Evolutionary conservation across 2,888 invertebrate species (phyloP).

Genomic region (Brenthis daphne): DNA sequence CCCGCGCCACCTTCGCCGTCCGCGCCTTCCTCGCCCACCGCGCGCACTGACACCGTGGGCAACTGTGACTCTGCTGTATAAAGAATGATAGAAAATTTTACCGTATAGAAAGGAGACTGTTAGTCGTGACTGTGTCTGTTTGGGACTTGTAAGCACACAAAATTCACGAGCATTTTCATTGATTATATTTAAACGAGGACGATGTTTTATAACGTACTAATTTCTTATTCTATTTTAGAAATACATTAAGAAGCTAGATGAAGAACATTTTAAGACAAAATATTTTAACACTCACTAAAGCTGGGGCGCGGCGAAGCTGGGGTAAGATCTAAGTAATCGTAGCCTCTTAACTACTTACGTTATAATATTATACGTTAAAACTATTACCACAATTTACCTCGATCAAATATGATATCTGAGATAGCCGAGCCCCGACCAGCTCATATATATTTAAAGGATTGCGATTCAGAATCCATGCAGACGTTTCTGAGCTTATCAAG

Average conservation of each 20-base stretch:
- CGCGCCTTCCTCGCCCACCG: slow-evolving; percentile 31
- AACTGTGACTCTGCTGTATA: slow-evolving; percentile 42
- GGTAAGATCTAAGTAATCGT: neutral
- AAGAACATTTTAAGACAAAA: too few relatives aligned
- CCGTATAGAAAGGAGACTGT: neutral
- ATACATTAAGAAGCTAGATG: too few relatives aligned
- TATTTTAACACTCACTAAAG: too few relatives aligned
- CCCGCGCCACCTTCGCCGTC: slow-evolving; percentile 32
- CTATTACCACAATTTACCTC: neutral
- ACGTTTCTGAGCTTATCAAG: slow-evolving; percentile 13
- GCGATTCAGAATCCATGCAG: slow-evolving; percentile 11
- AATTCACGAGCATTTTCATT: too few relatives aligned
- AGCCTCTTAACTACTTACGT: neutral
- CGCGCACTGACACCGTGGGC: slow-evolving; percentile 41
- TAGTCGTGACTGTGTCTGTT: neutral
- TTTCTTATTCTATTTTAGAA: too few relatives aligned
- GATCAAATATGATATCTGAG: neutral
- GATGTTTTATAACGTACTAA: too few relatives aligned
- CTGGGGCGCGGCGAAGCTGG: too few relatives aligned
- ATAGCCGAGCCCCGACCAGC: slow-evolving; percentile 6
- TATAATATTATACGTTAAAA: neutral
- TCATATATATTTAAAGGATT: slow-evolving; percentile 13
- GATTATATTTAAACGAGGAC: too few relatives aligned
- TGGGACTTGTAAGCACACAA: too few relatives aligned
- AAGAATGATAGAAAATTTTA: neutral